These are phyloP conservation scores for Apostichopus parvimensis DNA, from an alignment of 35 echinoderm and acorn worm species.

Conservation along the genomic window DNA sequence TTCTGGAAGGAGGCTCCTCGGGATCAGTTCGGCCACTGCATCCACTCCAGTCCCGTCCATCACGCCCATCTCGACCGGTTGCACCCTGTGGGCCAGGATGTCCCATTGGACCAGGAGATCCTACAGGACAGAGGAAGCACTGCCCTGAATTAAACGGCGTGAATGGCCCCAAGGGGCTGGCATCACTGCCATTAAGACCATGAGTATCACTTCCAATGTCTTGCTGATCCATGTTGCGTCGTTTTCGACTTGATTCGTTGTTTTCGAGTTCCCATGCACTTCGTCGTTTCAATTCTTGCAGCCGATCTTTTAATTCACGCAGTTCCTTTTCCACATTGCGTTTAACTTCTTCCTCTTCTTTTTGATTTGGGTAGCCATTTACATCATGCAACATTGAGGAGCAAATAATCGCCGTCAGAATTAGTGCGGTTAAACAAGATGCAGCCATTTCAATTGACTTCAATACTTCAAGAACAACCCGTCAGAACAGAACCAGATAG, in stretches of 20 bases:
- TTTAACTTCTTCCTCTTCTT: background rate
- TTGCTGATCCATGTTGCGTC: background rate
- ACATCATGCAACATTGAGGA: background rate
- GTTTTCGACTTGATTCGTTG: background rate
- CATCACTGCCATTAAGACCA: background rate
- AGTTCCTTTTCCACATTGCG: background rate
- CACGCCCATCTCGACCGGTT: constrained; percentile 38
- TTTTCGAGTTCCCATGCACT: background rate
- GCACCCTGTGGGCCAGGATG: constrained; percentile 1
- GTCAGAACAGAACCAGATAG: no score
- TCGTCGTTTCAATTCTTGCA: background rate
- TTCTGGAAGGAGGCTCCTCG: background rate
- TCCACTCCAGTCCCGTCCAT: constrained; percentile 33
- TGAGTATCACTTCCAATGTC: background rate
- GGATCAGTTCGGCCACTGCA: background rate
- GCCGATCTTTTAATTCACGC: background rate
- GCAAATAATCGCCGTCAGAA: background rate
- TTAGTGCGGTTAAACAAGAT: no score
- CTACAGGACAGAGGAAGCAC: background rate
- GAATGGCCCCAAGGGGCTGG: background rate
- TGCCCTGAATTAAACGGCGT: background rate
- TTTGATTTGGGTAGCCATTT: background rate
- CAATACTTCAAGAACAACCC: no score
- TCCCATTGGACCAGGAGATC: background rate
- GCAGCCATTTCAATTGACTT: no score